A percentile compares a stretch with the other conserved stretches of the same genome.
Evolutionary conservation across 53 echinoderm and acorn worm species (phyloP).

Genomic region (Holothuria leucospilota): DNA sequence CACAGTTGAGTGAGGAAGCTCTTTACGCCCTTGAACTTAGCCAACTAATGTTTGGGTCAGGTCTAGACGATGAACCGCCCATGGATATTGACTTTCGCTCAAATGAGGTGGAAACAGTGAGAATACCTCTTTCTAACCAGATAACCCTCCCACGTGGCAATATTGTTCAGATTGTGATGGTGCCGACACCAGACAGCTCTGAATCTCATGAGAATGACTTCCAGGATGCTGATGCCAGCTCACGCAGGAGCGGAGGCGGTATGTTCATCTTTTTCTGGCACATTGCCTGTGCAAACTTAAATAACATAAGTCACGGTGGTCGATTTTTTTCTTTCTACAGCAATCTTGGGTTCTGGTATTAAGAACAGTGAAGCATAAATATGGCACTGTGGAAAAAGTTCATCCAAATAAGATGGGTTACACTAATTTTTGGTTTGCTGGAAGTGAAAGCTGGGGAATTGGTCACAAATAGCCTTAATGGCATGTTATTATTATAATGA

Average conservation of each 20-base stretch:
- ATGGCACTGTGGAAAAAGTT: too few species aligned
- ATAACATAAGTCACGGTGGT: too few species aligned
- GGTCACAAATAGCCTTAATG: too few species aligned
- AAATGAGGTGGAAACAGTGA: constrained; percentile 36
- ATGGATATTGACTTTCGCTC: constrained; percentile 20
- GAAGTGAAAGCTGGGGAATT: too few species aligned
- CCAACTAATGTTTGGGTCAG: constrained; percentile 86
- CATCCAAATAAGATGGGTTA: too few species aligned
- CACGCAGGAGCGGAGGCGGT: neutral
- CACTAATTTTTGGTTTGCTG: too few species aligned
- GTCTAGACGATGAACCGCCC: constrained; percentile 54
- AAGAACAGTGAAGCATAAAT: too few species aligned
- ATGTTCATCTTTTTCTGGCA: too few species aligned
- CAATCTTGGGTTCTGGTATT: too few species aligned
- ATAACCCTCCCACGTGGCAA: constrained; percentile 45
- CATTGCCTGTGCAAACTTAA: too few species aligned
- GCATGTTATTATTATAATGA: too few species aligned
- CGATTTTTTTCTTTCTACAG: too few species aligned
- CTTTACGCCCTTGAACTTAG: constrained; percentile 88
- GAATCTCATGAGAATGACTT: constrained; percentile 41
- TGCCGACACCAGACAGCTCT: constrained; percentile 23
- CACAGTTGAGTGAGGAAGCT: constrained; percentile 81
- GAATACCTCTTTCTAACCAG: constrained; percentile 30
- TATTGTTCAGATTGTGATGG: constrained; percentile 46
- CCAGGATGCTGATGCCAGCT: neutral